Base-by-base conservation (phyloP, 64 coral and sea anemone genomes). In the Stichodactyla helianthus region DNA sequence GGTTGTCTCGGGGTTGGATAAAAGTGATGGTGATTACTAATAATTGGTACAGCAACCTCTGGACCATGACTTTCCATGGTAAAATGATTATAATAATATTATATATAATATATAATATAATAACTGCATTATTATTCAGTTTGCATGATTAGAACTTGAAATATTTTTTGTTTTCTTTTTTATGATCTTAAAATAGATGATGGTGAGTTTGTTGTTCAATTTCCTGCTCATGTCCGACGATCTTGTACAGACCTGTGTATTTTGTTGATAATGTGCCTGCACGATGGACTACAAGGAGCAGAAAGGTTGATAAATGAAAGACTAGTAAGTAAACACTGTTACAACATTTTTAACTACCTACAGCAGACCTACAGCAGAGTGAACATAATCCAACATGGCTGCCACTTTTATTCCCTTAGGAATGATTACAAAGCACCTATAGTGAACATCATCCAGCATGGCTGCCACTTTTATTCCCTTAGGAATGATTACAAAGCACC, bases 181-280 rank as follows among this genome's bases (percentile, higher is more conserved):
- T 23, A 19, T 70, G 64, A 25, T 74, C 7, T 74, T 74, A 1
- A 54, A 59, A 87, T 89, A 55, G 70, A 93, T 56, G 88, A 94
- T 54, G 77, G 64, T 13, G 35, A 85, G 22, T 98, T 94, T 89
- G 87, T 84, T 15, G 87, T 88, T 7, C 87, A 94, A 26, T 91
- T 98, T 28, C 83, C 64, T 50, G 52, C 18, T 14, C 85, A 93
- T 54, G 53, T 94, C 13, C 87, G 87, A 44, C 86, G 76, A 44
- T 92, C 87, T 77, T 88, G 89, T 7, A 71, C 89, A 10, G 95
- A 98, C 81, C 89, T 92, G 28, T 89, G 93, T 70, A 89, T 89
- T 7, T 55, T 98, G 68, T 60, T 92, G 27, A 92, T 92, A 12
- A 89, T 94, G 64, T 92, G 89, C 61, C 86, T 94, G 15, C 79